Percentiles rank a stretch among this genome's conserved stretches.
Conservation (phyloP, 2,888 invertebrate genomes). For the Scelioninae gen. 1 region DNA sequence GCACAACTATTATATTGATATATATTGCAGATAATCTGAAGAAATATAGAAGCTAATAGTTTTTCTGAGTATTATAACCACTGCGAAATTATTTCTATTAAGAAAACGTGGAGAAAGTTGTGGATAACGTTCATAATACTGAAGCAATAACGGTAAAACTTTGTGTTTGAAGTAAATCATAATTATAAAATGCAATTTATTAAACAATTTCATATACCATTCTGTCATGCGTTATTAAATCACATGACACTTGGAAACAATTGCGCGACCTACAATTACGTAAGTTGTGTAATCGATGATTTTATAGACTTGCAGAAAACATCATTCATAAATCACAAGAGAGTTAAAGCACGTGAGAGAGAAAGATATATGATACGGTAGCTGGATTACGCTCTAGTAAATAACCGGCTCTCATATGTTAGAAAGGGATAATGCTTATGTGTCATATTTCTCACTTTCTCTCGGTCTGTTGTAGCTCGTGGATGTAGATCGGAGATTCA, state of each 20-base stretch:
- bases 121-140: slow-evolving; percentile 21
- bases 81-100: slow-evolving; percentile 5
- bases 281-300: slow-evolving; percentile 44
- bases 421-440: slow-evolving; percentile 61
- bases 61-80: slow-evolving; percentile 23
- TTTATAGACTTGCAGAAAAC: slow-evolving; percentile 43
- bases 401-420: slow-evolving; percentile 58
- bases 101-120: slow-evolving; percentile 51
- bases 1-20: slow-evolving; percentile 16
- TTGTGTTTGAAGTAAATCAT: neutral
- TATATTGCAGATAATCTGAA: slow-evolving; percentile 36
- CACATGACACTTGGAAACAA: slow-evolving; percentile 8
- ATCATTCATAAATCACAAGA: slow-evolving; percentile 56
- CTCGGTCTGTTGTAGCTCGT: slow-evolving; percentile 12
- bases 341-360: slow-evolving; percentile 15
- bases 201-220: slow-evolving; percentile 10
- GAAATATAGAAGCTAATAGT: slow-evolving; percentile 28
- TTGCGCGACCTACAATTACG: slow-evolving; percentile 23
- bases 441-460: slow-evolving; percentile 68
- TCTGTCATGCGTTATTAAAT: slow-evolving; percentile 36
- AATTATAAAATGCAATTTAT: slow-evolving; percentile 29
- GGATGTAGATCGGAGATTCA: slow-evolving; percentile 54
- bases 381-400: slow-evolving; percentile 64
- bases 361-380: slow-evolving; percentile 56
- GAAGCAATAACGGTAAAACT: slow-evolving; percentile 34